A percentile compares a stretch with the other conserved stretches of the same genome.
phyloP scores from a whole-genome alignment of 1,140 invertebrate genomes.

The Euschistus heros region DNA sequence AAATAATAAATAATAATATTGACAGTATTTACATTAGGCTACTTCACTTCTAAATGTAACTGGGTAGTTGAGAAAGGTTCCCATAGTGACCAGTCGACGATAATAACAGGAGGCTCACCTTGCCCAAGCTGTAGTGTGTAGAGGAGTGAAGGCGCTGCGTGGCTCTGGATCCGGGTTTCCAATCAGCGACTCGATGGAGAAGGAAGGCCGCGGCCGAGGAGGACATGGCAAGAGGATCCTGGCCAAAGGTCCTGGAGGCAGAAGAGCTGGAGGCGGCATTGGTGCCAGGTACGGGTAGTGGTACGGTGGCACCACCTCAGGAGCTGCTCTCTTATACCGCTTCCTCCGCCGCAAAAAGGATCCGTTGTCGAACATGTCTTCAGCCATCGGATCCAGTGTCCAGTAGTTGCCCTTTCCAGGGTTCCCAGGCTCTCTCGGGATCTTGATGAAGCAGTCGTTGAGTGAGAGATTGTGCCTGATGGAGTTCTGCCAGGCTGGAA shows the following conservation, averaged over 20 bases:
- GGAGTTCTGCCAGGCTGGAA: slow-evolving; percentile 93
- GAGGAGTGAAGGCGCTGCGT: slow-evolving; percentile 30
- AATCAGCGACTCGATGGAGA: slow-evolving; percentile 43
- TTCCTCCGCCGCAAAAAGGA: slow-evolving; percentile 90
- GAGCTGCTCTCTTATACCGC: slow-evolving; percentile 79
- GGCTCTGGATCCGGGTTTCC: slow-evolving; percentile 30
- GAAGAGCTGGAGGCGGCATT: slow-evolving; percentile 35
- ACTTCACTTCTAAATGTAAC: too few species aligned
- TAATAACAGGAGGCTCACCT: slow-evolving; percentile 25
- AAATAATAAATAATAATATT: too few species aligned
- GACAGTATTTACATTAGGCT: too few species aligned
- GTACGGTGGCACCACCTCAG: slow-evolving; percentile 43
- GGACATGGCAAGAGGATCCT: slow-evolving; percentile 17
- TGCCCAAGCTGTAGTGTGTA: slow-evolving; percentile 29
- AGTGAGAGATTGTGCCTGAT: slow-evolving; percentile 94
- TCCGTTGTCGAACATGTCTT: slow-evolving; percentile 99
- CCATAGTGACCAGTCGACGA: neutral
- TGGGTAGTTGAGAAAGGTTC: too few species aligned
- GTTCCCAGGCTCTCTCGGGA: slow-evolving; percentile 93
- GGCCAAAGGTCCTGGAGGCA: slow-evolving; percentile 31
- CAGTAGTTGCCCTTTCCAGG: slow-evolving; percentile 99
- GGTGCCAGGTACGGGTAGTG: slow-evolving; percentile 37
- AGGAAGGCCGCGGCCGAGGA: slow-evolving; percentile 33
- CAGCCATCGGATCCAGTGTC: slow-evolving; percentile 91
- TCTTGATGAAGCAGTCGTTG: slow-evolving; percentile 99